phyloP scores from a whole-genome alignment of 2,888 invertebrate species.

The Hybos culiciformis region DNA sequence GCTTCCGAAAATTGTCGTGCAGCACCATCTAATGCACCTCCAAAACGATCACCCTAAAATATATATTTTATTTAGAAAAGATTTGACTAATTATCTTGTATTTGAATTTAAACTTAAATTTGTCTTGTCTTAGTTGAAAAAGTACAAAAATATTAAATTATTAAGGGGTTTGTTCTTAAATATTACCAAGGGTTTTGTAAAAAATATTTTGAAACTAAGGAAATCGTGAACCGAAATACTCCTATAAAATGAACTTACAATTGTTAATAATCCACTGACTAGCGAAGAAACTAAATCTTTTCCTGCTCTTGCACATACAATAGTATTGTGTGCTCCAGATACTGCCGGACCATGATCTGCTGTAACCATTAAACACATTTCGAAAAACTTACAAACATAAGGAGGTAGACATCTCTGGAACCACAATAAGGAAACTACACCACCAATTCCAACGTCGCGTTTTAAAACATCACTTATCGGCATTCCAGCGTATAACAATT shows the following conservation, averaged over 20 bases:
- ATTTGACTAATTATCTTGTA: not conserved
- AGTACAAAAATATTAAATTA: not conserved
- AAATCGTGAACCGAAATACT: not conserved
- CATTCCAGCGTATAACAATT: conserved; percentile 91
- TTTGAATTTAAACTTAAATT: not conserved
- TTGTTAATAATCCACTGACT: conserved; percentile 91
- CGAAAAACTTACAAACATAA: conserved; percentile 93
- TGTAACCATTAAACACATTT: conserved; percentile 97
- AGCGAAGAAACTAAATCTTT: conserved; percentile 94
- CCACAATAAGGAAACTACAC: conserved; percentile 94
- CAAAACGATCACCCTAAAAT: conserved; percentile 90
- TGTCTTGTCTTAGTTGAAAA: not conserved
- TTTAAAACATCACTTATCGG: conserved; percentile 78
- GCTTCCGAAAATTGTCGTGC: conserved; percentile 95
- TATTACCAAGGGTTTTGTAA: not conserved
- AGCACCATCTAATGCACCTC: conserved; percentile 96
- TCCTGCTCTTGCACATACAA: conserved; percentile 93
- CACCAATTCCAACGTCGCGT: conserved; percentile 92
- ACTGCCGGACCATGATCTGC: conserved; percentile 99
- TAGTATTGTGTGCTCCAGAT: conserved; percentile 96
- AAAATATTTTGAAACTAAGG: too few relatives aligned
- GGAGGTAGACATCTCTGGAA: conserved; percentile 93
- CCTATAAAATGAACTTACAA: conserved; percentile 47
- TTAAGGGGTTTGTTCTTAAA: not conserved
- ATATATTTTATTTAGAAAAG: not conserved